Evolutionary conservation across 1,140 invertebrate genomes (phyloP), one percentile per base, ranked within the genome.

Genomic region (Drosophila seguyi): DNA sequence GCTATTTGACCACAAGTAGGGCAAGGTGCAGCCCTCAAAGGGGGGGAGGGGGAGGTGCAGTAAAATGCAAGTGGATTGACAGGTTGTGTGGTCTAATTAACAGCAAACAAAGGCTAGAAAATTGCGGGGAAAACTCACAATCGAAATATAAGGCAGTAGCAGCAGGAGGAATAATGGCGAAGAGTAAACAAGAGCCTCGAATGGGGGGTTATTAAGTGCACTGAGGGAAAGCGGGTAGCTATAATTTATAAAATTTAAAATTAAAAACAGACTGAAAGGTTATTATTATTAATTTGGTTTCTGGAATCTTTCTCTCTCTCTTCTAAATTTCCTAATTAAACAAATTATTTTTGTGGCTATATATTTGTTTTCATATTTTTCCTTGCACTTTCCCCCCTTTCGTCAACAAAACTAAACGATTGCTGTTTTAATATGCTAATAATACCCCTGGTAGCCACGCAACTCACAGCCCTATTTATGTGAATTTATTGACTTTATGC

Each of bases 11-110:
- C 66, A 13, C 66, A 67, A 69, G 47, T 69, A 67, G 66, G 66
- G 47, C 66, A 69, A 69, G 66, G 66, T 69, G 60, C 60, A 42
- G 20, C 29, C 16, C 14, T 14, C 6, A 1, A 8, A 5, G 16
- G 44, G 63, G 56, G 55, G 25, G 25, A 25, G 25, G n/a, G 47
- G n/a, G n/a, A n/a, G n/a, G n/a, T n/a, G n/a, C n/a, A n/a, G n/a
- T n/a, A 6, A 18, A 31, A 50, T 50, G 25, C 48, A 36, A 53
- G 52, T 16, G 55, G 48, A 67, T 56, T 62, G 68, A 65, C 63
- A 78, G 77, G 60, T 80, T 73, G 67, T 60, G 68, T 63, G 74
- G 57, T 85, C 60, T 69, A 85, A 85, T 85, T 85, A 80, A 72
- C 66, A 80, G 59, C 62, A 42, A 41, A 67, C 55, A 76, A 74